Evolutionary conservation across 2,888 invertebrate genomes (phyloP).

Genomic region (Coenonympha arcania): DNA sequence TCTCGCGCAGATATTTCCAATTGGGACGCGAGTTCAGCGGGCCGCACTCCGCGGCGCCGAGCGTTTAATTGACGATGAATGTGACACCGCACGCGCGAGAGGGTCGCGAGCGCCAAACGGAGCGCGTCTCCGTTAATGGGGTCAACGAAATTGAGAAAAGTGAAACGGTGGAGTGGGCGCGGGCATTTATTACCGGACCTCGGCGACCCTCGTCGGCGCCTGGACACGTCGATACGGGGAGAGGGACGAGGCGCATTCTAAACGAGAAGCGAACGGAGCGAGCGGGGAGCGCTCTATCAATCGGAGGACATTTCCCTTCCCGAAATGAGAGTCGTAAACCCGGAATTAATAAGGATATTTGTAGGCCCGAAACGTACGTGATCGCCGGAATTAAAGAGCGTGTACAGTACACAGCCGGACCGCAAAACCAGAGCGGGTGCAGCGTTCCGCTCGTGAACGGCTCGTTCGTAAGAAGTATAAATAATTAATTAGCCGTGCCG

Average conservation of each 20-base stretch:
- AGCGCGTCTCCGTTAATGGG: conserved; percentile 59
- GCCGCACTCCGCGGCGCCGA: conserved; percentile 41
- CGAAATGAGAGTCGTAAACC: conserved; percentile 32
- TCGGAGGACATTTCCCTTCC: conserved; percentile 22
- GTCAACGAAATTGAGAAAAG: conserved; percentile 69
- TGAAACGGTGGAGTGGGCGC: conserved; percentile 54
- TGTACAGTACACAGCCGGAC: conserved; percentile 21
- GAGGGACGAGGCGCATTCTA: conserved; percentile 33
- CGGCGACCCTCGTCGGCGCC: conserved; percentile 37
- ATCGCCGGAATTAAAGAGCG: conserved; percentile 29
- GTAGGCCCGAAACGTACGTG: conserved; percentile 41
- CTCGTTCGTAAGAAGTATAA: conserved; percentile 56
- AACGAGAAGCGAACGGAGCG: conserved; percentile 34
- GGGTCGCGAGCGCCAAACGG: conserved; percentile 44
- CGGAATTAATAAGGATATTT: conserved; percentile 52
- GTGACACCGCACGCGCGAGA: conserved; percentile 51
- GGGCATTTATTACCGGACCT: conserved; percentile 43
- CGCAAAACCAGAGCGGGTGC: conserved; percentile 33
- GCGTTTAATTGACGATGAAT: conserved; percentile 61
- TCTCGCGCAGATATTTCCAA: conserved; percentile 37
- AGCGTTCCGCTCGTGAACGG: conserved; percentile 24
- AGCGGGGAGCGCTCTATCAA: conserved; percentile 31
- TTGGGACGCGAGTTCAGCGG: conserved; percentile 36
- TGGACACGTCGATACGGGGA: conserved; percentile 36
- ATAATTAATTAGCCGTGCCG: conserved; percentile 55